Percentiles rank a stretch among this genome's conserved stretches.
These are phyloP conservation scores for Malachius bipustulatus DNA, from an alignment of 2,888 invertebrate species.

Conservation along the genomic window DNA sequence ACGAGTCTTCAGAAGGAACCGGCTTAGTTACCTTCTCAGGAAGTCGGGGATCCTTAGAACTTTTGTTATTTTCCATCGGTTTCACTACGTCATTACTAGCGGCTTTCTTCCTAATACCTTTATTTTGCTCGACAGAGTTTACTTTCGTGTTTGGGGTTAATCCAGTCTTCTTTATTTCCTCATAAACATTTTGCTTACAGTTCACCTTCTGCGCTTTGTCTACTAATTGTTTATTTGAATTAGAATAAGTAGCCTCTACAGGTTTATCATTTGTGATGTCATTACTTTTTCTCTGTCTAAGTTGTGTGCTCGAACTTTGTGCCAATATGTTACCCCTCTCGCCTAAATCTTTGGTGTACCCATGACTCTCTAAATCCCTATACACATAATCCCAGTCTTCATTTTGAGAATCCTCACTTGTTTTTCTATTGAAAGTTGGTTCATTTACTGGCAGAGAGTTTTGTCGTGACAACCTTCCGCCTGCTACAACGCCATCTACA, in stretches of 20 bases:
- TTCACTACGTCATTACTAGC: slow-evolving; percentile 4
- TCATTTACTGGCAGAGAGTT: no score
- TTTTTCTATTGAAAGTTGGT: neutral
- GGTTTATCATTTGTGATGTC: slow-evolving; percentile 16
- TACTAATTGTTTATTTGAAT: neutral
- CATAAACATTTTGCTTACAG: neutral
- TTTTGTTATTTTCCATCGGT: slow-evolving; percentile 13
- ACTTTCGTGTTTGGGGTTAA: no score
- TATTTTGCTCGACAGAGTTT: no score
- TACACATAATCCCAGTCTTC: slow-evolving; percentile 76
- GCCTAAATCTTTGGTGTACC: slow-evolving; percentile 53
- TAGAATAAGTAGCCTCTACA: slow-evolving; percentile 26
- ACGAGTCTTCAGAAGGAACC: slow-evolving; percentile 31
- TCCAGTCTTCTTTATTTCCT: neutral
- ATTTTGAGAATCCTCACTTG: slow-evolving; percentile 30
- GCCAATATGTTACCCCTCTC: slow-evolving; percentile 53
- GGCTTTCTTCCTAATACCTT: slow-evolving; percentile 11
- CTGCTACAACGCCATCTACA: neutral
- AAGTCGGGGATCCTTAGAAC: no score
- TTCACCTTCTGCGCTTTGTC: slow-evolving; percentile 19
- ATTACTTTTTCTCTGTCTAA: slow-evolving; percentile 12
- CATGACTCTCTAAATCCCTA: slow-evolving; percentile 60
- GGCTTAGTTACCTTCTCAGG: slow-evolving; percentile 14
- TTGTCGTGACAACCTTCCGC: no score
- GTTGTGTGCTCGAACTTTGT: slow-evolving; percentile 31